phyloP scores from a whole-genome alignment of 2,888 invertebrate genomes.

The Ormyrus thymus region DNA sequence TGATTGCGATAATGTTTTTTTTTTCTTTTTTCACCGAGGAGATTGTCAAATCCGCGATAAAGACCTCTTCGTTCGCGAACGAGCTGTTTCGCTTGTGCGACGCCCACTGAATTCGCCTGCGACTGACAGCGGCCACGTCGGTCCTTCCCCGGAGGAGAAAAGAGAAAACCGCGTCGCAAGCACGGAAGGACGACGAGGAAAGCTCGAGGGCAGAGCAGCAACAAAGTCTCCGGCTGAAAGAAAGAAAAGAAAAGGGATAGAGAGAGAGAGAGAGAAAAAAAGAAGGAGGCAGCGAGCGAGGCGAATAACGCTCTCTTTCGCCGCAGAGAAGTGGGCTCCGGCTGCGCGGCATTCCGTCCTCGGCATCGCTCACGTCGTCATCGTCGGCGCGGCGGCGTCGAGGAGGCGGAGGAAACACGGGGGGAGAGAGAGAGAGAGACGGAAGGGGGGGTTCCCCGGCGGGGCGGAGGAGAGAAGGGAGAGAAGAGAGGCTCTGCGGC shows the following conservation, averaged over 20 bases:
- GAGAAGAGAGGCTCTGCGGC: slow-evolving; percentile 1
- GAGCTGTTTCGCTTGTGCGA: too few species aligned
- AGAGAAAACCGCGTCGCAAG: background rate
- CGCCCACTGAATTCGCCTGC: too few species aligned
- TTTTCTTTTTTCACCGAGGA: too few species aligned
- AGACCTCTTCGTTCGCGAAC: too few species aligned
- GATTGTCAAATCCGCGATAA: too few species aligned
- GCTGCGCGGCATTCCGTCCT: slow-evolving; percentile 41
- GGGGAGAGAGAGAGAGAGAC: slow-evolving; percentile 32
- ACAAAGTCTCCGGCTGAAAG: background rate
- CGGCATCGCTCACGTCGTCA: slow-evolving; percentile 41
- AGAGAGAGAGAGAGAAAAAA: slow-evolving; percentile 9
- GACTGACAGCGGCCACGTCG: too few species aligned
- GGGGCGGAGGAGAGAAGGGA: slow-evolving; percentile 19
- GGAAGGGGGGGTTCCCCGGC: background rate
- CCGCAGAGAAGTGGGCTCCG: slow-evolving; percentile 37
- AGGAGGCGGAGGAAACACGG: slow-evolving; percentile 9
- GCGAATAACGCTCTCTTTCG: too few species aligned
- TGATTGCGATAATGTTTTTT: background rate
- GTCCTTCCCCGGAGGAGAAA: too few species aligned
- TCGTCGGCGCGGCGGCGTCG: slow-evolving; percentile 28
- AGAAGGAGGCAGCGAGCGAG: slow-evolving; percentile 5
- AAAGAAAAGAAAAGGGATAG: background rate
- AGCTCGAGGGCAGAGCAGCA: slow-evolving; percentile 3
- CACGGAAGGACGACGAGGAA: slow-evolving; percentile 24